Evolutionary conservation across 2,888 invertebrate species (phyloP), one percentile per base, ranked within the genome.

Genomic region (Melangyna quadrimaculata): DNA sequence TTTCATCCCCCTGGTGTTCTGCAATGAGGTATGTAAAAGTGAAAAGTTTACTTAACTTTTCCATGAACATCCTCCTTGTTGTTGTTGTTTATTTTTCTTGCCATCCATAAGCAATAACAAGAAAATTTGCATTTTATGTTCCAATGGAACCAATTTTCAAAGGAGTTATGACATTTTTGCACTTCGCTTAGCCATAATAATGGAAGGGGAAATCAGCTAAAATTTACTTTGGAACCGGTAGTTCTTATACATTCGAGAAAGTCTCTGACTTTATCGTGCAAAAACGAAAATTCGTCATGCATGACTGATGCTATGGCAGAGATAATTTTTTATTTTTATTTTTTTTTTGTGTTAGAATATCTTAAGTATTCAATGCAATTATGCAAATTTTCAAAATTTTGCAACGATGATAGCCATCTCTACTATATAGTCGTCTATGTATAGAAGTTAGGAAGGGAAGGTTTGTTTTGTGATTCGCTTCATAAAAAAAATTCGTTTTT

Each of bases 61-160:
- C 40, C 22, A 24, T 27, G n/a, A 51, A 32, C 24, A 63, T 55
- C 43, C 24, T 65, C 35, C 40, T 75, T 75, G 53, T 63, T 74
- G 57, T 45, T 67, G 17, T 19, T 51, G 24, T 51, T 57, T 55
- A 2, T 29, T 29, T n/a, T 61, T 9, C 27, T 22, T 2, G 17
- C 27, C 32, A 35, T n/a, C 12, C 65, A 75, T 8, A 55, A 75
- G 29, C 70, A 67, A 77, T 67, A 67, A 40, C 61, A 53, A 59
- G 43, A 70, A 79, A 82, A 84, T 84, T 84, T 84, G 84, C 84
- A 84, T 84, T 84, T 84, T 84, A 80, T 84, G 80, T 67, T 75
- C 79, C 71, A 79, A 75, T 84, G 84, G 80, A 84, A 84, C 84
- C 80, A 84, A 80, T 84, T 75, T 75, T 59, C 29, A 79, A 80